Conservation (phyloP, 1,140 invertebrate genomes). For the Nylanderia fulva region DNA sequence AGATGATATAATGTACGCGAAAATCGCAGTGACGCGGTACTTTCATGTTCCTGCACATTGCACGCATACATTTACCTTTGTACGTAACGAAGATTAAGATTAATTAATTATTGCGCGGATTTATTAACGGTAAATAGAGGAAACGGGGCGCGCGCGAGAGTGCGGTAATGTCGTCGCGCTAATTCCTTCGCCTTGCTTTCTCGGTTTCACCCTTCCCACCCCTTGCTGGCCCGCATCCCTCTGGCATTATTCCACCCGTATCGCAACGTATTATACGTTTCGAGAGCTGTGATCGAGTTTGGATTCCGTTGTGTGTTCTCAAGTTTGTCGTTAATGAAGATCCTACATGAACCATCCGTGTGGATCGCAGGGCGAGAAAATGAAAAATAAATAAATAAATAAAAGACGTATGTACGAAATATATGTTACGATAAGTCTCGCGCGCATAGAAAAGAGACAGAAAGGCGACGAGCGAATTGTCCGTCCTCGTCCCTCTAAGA, state of each 20-base stretch:
- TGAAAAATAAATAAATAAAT: conserved; percentile 18
- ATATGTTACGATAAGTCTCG: conserved; percentile 59
- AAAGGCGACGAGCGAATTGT: conserved; percentile 53
- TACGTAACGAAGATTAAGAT: conserved; percentile 43
- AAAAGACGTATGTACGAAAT: conserved; percentile 52
- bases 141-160: neutral
- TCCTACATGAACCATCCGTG: conserved; percentile 35
- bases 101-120: conserved; percentile 50
- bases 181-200: conserved; percentile 67
- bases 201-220: conserved; percentile 47
- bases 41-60: neutral
- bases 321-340: conserved; percentile 68
- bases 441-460: conserved; percentile 51
- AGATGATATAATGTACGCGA: conserved; percentile 24
- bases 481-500: conserved; percentile 56
- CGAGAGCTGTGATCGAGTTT: conserved; percentile 80
- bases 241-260: conserved; percentile 60
- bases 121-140: conserved; percentile 44
- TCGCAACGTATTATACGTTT: conserved; percentile 69
- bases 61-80: conserved; percentile 26
- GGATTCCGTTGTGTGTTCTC: conserved; percentile 68
- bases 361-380: conserved; percentile 56
- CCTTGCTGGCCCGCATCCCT: conserved; percentile 30
- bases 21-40: conserved; percentile 12
- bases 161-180: conserved; percentile 8